Evolutionary conservation across 1,140 invertebrate species (phyloP).

Genomic region (Drosophila pandora): DNA sequence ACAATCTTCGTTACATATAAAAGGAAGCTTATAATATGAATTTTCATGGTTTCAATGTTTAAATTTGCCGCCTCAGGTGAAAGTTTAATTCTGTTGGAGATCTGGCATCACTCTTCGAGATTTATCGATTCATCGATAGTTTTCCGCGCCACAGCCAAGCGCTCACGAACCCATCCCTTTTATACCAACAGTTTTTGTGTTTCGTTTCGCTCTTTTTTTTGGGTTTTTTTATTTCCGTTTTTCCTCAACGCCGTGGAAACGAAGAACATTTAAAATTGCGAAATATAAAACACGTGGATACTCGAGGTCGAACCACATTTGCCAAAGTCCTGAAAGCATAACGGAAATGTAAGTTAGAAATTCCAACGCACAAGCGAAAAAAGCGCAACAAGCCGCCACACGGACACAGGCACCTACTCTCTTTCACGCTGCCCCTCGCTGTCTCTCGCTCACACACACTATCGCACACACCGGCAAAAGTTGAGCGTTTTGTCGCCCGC

Average conservation of each 20-base stretch:
- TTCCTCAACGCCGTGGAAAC: slow-evolving; percentile 7
- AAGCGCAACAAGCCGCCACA: slow-evolving; percentile 50
- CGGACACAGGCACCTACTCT: slow-evolving; percentile 5
- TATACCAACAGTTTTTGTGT: slow-evolving; percentile 42
- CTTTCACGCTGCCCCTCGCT: neutral
- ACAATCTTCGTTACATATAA: no score
- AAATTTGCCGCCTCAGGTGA: neutral
- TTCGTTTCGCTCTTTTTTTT: slow-evolving; percentile 51
- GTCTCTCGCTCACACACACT: slow-evolving; percentile 1
- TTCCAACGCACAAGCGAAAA: slow-evolving; percentile 38
- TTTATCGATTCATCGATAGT: slow-evolving; percentile 22
- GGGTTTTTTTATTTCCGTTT: slow-evolving; percentile 52
- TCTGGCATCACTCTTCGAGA: neutral
- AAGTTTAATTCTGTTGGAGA: neutral
- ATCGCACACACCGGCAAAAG: slow-evolving; percentile 48
- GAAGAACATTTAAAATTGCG: slow-evolving; percentile 7
- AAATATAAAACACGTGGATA: slow-evolving; percentile 14
- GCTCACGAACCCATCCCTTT: slow-evolving; percentile 7
- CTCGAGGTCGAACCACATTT: neutral
- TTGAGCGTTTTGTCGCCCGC: slow-evolving; percentile 36
- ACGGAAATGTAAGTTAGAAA: slow-evolving; percentile 38
- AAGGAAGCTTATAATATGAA: no score
- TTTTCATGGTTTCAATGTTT: neutral
- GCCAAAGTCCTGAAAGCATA: neutral
- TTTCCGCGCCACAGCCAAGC: slow-evolving; percentile 11